Evolutionary conservation across 2,113 vertebrate genomes (phyloP), one percentile per base, ranked within the genome.

Genomic region (Sylvilagus bachmani): DNA sequence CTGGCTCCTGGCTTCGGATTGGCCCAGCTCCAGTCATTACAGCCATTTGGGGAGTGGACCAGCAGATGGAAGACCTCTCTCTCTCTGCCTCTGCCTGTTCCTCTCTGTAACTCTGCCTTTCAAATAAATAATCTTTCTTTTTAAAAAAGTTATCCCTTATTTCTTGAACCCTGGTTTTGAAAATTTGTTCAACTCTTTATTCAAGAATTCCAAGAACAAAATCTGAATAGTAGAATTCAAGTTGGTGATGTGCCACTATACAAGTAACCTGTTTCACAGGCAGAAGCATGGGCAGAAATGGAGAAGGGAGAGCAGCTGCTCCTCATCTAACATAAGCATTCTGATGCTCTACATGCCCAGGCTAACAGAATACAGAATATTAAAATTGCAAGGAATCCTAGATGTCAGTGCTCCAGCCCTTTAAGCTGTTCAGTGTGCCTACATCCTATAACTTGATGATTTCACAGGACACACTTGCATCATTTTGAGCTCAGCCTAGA

Each of bases 111-210:
- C 44, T 44, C 44, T 44, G 44, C 44, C 44, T 44, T 44, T 44
- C 44, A 44, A 44, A 44, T 44, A 44, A 44, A 44, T 44, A 44
- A 44, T 44, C 44, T 44, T 44, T 44, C 7, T 44, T 33, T 69
- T 90, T 83, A 61, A 74, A 31, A 81, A 53, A 95, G 44, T 82
- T 90, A 88, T 36, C 6, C 77, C 94, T 96, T 93, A 92, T 95
- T 92, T 92, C 69, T 90, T 90, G 49, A 97, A 78, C 11, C 24
- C 64, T 58, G 36, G 73, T 36, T 96, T 92, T 90, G 29, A 88
- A 90, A 94, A 95, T 29, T 33, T 78, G 90, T 77, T 95, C 64
- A 82, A 73, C 17, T 58, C 93, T 94, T 89, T 74, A 89, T 66
- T 94, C 36, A 96, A 89, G 70, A 94, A 93, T 70, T 51, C 38